A percentile compares a stretch with the other conserved stretches of the same genome.
Conservation (phyloP, 1,140 invertebrate species). For the Drosophila albomicans region DNA sequence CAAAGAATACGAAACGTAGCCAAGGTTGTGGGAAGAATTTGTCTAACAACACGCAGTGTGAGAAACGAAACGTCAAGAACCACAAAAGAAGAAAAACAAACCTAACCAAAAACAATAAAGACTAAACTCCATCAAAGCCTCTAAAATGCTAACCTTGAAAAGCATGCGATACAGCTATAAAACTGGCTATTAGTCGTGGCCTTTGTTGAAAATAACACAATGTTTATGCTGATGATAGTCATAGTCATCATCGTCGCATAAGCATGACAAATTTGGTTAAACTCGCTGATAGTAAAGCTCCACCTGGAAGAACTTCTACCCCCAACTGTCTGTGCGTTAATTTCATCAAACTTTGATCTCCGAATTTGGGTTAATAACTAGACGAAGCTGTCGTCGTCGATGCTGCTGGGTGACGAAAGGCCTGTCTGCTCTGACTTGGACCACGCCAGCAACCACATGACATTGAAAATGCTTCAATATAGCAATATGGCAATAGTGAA, state of each 20-base stretch:
- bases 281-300: neutral
- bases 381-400: constrained; percentile 13
- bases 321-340: neutral
- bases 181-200: constrained; percentile 30
- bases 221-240: constrained; percentile 3
- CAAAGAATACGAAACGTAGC: constrained; percentile 26
- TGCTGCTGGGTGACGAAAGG: constrained; percentile 20
- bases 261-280: constrained; percentile 36
- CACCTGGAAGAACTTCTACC: neutral
- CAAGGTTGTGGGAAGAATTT: constrained; percentile 55
- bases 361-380: constrained; percentile 37
- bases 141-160: constrained; percentile 59
- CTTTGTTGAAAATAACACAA: constrained; percentile 27
- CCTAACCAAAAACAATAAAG: neutral
- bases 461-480: constrained; percentile 77
- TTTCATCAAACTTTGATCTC: constrained; percentile 6
- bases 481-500: constrained; percentile 51
- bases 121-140: too few species aligned
- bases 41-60: constrained; percentile 29
- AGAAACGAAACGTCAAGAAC: constrained; percentile 12
- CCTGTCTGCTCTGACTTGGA: constrained; percentile 13
- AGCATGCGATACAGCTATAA: constrained; percentile 32
- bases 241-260: constrained; percentile 3
- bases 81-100: constrained; percentile 18
- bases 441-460: constrained; percentile 52